Conservation (phyloP, 2,888 invertebrate genomes). For the Diarsia dahlii region DNA sequence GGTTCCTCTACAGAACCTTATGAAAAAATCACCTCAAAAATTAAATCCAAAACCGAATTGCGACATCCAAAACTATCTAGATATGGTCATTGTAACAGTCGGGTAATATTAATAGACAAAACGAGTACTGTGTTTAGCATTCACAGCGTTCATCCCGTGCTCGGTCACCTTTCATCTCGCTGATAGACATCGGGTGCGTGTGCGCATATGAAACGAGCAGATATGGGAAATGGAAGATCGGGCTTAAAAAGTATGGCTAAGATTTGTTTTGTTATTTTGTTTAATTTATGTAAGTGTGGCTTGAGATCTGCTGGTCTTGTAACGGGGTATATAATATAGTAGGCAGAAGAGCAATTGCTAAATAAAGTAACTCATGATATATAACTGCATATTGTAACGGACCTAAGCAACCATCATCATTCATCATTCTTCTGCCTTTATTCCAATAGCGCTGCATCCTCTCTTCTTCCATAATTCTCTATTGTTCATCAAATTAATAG, state of each 20-base stretch:
- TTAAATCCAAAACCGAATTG: constrained; percentile 41
- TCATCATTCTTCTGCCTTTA: no score
- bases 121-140: constrained; percentile 65
- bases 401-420: no score
- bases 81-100: constrained; percentile 61
- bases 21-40: constrained; percentile 3
- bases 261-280: constrained; percentile 38
- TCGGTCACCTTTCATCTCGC: constrained; percentile 73
- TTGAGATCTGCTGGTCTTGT: constrained; percentile 1
- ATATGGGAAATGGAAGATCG: constrained; percentile 66
- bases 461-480: no score
- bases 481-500: no score
- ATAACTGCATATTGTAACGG: neutral
- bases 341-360: neutral
- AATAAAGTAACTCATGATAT: neutral
- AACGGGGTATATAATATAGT: neutral
- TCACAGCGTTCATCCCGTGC: constrained; percentile 53
- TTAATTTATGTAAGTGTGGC: constrained; percentile 31
- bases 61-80: constrained; percentile 49
- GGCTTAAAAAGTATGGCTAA: constrained; percentile 49
- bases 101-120: constrained; percentile 62
- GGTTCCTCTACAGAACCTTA: neutral
- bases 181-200: constrained; percentile 71
- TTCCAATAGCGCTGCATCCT: no score
- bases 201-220: constrained; percentile 68